phyloP scores from a whole-genome alignment of 2,888 invertebrate genomes.

The Lycia hirtaria region DNA sequence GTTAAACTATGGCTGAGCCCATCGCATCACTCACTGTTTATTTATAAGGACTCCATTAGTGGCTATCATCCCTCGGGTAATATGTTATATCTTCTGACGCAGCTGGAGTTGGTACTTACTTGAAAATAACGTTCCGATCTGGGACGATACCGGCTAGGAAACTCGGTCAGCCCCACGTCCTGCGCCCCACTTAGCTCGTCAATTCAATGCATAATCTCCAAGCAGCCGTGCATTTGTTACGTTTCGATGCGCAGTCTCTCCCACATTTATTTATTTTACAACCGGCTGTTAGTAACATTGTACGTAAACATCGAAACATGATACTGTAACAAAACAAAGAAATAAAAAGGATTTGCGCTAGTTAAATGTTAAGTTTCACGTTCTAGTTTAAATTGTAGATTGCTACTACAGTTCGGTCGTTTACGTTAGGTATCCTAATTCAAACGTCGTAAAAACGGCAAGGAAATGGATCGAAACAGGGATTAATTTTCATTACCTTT shows the following conservation, averaged over 20 bases:
- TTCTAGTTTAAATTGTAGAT: constrained; percentile 24
- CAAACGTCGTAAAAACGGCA: constrained; percentile 19
- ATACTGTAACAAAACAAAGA: constrained; percentile 26
- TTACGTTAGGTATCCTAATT: constrained; percentile 18
- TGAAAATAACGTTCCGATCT: constrained; percentile 51
- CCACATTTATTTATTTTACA: constrained; percentile 34
- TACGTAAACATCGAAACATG: constrained; percentile 29
- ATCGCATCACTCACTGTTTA: constrained; percentile 36
- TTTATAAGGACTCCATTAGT: constrained; percentile 45
- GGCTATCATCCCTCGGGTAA: constrained; percentile 40
- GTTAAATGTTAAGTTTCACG: constrained; percentile 28
- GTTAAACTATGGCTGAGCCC: constrained; percentile 21
- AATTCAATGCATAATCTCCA: constrained; percentile 50
- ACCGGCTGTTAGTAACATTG: constrained; percentile 31
- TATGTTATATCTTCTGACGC: constrained; percentile 49
- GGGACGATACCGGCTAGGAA: constrained; percentile 48
- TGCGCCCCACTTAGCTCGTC: constrained; percentile 45
- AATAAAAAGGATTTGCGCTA: constrained; percentile 30
- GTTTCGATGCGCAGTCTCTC: constrained; percentile 31
- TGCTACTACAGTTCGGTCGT: constrained; percentile 13
- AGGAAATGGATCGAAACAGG: constrained; percentile 7
- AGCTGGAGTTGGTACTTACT: constrained; percentile 56
- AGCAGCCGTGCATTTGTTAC: constrained; percentile 47
- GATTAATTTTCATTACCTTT: constrained; percentile 10
- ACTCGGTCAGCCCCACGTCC: constrained; percentile 59